Evolutionary conservation across 1,140 invertebrate genomes (phyloP).

Genomic region (Anadara kagoshimensis): DNA sequence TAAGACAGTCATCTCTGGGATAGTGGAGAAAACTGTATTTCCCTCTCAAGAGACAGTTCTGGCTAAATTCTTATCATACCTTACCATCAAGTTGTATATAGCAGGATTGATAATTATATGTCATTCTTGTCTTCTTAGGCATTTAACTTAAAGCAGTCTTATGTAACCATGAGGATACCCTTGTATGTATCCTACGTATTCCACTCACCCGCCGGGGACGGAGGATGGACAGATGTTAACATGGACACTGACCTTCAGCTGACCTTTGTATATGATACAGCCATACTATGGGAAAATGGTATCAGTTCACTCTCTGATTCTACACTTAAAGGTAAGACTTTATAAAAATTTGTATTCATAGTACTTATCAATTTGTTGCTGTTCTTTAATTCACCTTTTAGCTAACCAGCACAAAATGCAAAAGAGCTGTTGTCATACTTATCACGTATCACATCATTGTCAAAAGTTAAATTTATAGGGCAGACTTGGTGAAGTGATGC

Average conservation of each 20-base stretch:
- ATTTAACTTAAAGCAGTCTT: slow-evolving; percentile 68
- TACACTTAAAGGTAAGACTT: too few relatives aligned
- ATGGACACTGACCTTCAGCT: slow-evolving; percentile 66
- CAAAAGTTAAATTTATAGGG: too few relatives aligned
- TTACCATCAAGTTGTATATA: too few relatives aligned
- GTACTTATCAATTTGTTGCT: not conserved
- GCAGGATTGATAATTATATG: too few relatives aligned
- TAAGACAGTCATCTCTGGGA: too few relatives aligned
- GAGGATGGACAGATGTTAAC: slow-evolving; percentile 73
- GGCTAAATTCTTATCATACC: too few relatives aligned
- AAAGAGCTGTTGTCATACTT: too few relatives aligned
- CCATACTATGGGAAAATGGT: slow-evolving; percentile 73
- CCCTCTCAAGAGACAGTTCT: too few relatives aligned
- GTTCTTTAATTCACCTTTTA: not conserved
- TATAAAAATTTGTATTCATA: too few relatives aligned
- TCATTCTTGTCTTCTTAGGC: slow-evolving; percentile 56
- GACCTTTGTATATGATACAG: slow-evolving; percentile 74
- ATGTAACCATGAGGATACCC: slow-evolving; percentile 69
- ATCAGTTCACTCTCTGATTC: slow-evolving; percentile 57
- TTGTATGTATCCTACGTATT: slow-evolving; percentile 74
- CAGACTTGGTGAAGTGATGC: too few relatives aligned
- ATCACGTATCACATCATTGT: too few relatives aligned
- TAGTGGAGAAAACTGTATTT: too few relatives aligned
- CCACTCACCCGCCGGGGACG: slow-evolving; percentile 62
- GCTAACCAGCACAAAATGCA: not conserved